phyloP scores from a whole-genome alignment of 2,113 vertebrate genomes.

The Nothoprocta pentlandii region DNA sequence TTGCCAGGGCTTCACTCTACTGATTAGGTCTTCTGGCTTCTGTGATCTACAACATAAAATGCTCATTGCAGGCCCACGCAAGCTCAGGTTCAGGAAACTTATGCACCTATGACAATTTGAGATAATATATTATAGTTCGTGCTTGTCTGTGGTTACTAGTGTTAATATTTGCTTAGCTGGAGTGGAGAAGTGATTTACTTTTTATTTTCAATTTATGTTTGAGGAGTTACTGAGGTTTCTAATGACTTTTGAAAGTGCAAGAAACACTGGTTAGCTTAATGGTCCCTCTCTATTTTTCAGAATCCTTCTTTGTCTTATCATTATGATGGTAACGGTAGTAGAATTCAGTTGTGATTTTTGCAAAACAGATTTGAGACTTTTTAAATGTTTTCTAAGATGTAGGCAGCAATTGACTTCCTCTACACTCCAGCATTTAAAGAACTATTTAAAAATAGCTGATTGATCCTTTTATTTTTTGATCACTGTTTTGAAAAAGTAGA shows the following conservation, averaged over 20 bases:
- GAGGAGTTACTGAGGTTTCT: neutral
- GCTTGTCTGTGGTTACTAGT: neutral
- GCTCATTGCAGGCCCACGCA: constrained; percentile 18
- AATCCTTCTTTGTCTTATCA: neutral
- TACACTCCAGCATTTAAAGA: neutral
- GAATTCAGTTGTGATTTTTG: neutral
- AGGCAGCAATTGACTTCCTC: neutral
- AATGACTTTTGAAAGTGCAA: neutral
- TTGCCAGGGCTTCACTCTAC: neutral
- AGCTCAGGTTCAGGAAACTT: constrained; percentile 5
- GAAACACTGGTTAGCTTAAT: neutral
- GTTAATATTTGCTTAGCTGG: neutral
- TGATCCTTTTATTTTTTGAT: neutral
- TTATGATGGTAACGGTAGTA: neutral
- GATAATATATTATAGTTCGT: neutral
- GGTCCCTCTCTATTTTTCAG: constrained; percentile 16
- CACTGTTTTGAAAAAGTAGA: neutral
- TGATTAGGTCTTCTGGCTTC: neutral
- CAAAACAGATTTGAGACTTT: neutral
- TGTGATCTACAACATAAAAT: neutral
- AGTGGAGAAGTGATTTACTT: neutral
- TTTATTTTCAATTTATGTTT: neutral
- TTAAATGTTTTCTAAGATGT: neutral
- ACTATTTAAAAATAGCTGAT: neutral
- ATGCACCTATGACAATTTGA: neutral